Base-by-base conservation (phyloP, 2,888 invertebrate genomes). In the Sarcophaga subvicina region DNA sequence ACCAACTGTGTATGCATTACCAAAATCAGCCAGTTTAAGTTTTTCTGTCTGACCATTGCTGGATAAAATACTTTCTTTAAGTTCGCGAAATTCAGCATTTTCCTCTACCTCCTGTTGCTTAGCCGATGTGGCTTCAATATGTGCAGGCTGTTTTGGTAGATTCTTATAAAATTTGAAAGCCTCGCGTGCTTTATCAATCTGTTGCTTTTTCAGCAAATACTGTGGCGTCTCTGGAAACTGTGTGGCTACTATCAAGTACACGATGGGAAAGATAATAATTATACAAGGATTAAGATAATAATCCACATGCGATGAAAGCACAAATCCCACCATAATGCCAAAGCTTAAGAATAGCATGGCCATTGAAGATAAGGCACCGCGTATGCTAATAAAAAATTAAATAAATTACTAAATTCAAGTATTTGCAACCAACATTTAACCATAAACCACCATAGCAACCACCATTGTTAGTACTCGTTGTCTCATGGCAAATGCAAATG, bases 201-300 rank as follows among this genome's bases (percentile, higher is more conserved):
- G 87, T 20, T 89, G 90, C 1, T 86, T 89, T 11, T 89, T 88
- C 1, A 93, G 25, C 0, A 93, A 86, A 89, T 90, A 90, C 0
- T 91, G 91, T 2, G 93, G 91, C 2, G 93, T 93, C 81, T 93
- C 93, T 1, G 92, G 92, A 47, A 92, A 89, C 49, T 89, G 89
- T 0, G 87, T 83, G 54, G 90, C 89, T 0, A 90, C 84, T 3
- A 88, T 4, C 6, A 91, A 88, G 64, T 91, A 93, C 0, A 90
- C 62, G 4, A 92, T 83, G 8, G 93, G 91, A 59, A 93, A 75
- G 8, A 90, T 20, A 1, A 93, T 86, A 17, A 90, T 90, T 4
- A 92, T 37, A 11, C 90, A 90, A 0, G 93, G 93, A 37, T 92
- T 90, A 0, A 91, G 49, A 47, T 90, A 88, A 83, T 93, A 93